phyloP scores from a whole-genome alignment of 2,113 vertebrate genomes.

The Rhegmatorhina hoffmannsi region DNA sequence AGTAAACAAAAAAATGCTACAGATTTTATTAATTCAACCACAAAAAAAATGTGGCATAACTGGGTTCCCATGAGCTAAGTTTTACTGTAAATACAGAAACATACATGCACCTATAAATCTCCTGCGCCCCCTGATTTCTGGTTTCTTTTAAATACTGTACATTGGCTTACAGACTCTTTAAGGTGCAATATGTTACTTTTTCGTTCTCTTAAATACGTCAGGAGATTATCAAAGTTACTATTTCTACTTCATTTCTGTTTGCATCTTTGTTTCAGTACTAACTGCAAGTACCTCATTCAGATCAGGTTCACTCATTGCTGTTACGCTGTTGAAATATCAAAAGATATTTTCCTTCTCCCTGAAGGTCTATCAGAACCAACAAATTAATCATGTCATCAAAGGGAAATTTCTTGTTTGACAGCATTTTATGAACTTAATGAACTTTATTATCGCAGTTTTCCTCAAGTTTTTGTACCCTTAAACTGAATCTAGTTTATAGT shows the following conservation, averaged over 20 bases:
- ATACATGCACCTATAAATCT: not conserved
- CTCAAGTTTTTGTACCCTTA: not conserved
- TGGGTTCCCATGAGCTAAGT: not conserved
- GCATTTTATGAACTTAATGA: not conserved
- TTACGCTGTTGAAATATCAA: not conserved
- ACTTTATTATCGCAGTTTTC: not conserved
- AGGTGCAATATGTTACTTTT: not conserved
- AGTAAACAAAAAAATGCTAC: not conserved
- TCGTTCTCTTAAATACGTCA: not conserved
- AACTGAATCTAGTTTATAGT: not conserved
- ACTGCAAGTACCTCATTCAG: not conserved
- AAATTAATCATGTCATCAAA: not conserved
- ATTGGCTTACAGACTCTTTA: not conserved
- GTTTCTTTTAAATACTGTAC: not conserved
- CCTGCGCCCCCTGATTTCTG: rapidly evolving
- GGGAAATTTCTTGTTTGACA: not conserved
- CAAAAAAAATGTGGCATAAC: not conserved
- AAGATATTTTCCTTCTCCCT: not conserved
- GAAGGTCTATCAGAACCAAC: not conserved
- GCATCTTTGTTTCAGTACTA: not conserved
- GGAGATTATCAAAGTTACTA: not conserved
- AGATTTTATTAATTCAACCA: not conserved
- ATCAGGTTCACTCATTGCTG: not conserved
- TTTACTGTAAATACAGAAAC: not conserved
- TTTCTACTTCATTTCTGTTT: not conserved